phyloP scores from a whole-genome alignment of 2,888 invertebrate genomes.

The Eupithecia centaureata region DNA sequence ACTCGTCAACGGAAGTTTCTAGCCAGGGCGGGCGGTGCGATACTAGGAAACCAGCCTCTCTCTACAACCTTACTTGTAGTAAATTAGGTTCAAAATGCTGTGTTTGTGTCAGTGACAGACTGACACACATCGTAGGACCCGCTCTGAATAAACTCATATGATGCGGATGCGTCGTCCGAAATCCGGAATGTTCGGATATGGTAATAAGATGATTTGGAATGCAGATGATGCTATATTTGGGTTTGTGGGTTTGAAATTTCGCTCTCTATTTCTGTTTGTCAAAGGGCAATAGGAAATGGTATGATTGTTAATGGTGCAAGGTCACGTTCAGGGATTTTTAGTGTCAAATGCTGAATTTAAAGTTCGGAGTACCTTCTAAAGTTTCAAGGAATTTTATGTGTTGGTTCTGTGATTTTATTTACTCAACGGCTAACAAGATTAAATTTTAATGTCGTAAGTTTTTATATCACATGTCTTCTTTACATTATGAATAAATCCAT shows the following conservation, averaged over 20 bases:
- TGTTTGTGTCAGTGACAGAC: slow-evolving; percentile 44
- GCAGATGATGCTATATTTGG: slow-evolving; percentile 29
- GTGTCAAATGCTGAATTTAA: neutral
- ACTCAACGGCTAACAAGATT: too few relatives aligned
- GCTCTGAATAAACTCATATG: slow-evolving; percentile 58
- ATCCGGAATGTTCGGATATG: slow-evolving; percentile 34
- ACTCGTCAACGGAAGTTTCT: slow-evolving; percentile 41
- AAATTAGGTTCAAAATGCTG: slow-evolving; percentile 25
- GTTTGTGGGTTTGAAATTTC: slow-evolving; percentile 31
- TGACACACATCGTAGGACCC: slow-evolving; percentile 48
- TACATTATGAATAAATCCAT: too few relatives aligned
- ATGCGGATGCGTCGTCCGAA: slow-evolving; percentile 40
- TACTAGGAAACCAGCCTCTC: slow-evolving; percentile 35
- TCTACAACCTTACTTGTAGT: slow-evolving; percentile 13
- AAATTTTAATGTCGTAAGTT: too few relatives aligned
- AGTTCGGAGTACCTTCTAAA: neutral
- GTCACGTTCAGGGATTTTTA: neutral
- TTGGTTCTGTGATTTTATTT: neutral
- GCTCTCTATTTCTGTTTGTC: slow-evolving; percentile 2
- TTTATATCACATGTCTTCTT: too few relatives aligned
- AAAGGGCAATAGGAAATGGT: neutral
- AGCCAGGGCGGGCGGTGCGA: slow-evolving; percentile 39
- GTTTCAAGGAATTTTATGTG: neutral
- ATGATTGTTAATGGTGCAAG: neutral
- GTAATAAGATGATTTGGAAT: slow-evolving; percentile 38